Evolutionary conservation across 92 coral and sea anemone genomes (phyloP).

Genomic region (Pocillopora meandrina): DNA sequence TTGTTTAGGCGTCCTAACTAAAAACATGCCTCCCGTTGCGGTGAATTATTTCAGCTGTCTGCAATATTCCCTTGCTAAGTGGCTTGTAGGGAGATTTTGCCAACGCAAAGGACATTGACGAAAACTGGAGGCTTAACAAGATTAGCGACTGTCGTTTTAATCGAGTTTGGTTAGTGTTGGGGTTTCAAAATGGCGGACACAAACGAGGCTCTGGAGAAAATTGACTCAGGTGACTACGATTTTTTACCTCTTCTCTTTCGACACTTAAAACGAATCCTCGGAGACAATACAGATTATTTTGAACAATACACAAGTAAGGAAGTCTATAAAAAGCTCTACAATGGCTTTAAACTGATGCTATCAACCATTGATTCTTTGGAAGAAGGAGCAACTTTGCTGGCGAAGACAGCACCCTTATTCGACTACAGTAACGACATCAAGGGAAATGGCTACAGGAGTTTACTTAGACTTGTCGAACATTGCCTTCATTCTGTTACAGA

Average conservation of each 20-base stretch:
- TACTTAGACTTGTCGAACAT: conserved; percentile 74
- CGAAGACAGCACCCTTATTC: conserved; percentile 68
- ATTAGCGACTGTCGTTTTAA: neutral
- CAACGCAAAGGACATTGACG: conserved; percentile 16
- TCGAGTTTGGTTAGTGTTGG: neutral
- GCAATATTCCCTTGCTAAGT: neutral
- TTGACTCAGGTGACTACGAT: conserved; percentile 27
- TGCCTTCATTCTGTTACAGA: conserved; percentile 83
- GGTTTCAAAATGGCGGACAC: conserved; percentile 44
- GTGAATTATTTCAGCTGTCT: neutral
- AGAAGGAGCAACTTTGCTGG: conserved; percentile 68
- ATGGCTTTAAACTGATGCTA: conserved; percentile 73
- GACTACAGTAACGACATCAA: conserved; percentile 86
- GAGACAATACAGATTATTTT: conserved; percentile 75
- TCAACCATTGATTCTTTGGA: conserved; percentile 63
- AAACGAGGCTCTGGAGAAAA: conserved; percentile 7
- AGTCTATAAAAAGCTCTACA: conserved; percentile 72
- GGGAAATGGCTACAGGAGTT: conserved; percentile 92
- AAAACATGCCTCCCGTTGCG: neutral
- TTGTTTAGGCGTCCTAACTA: neutral
- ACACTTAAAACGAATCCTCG: conserved; percentile 75
- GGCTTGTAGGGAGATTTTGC: neutral
- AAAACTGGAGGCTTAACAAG: neutral
- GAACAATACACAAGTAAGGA: conserved; percentile 53
- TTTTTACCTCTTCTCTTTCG: conserved; percentile 41